Conservation (phyloP, 2,113 vertebrate genomes). For the Leptobrachium ailaonicum region DNA sequence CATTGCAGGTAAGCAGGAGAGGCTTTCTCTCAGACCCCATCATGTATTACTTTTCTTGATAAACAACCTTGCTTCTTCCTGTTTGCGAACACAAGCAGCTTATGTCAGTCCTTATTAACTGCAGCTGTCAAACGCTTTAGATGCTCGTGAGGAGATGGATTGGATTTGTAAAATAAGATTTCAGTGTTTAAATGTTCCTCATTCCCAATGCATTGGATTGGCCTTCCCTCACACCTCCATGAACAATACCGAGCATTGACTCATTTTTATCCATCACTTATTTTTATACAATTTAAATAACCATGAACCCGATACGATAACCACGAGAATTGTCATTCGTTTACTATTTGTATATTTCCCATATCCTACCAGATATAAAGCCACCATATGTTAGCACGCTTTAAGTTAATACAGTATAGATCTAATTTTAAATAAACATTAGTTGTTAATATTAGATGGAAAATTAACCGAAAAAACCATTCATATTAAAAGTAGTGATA, state of each 20-base stretch:
- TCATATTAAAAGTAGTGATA: too few species aligned
- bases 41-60: slow-evolving; percentile 13
- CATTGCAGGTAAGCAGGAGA: neutral
- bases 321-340: neutral
- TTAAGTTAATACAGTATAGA: too few species aligned
- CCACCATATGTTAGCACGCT: too few species aligned
- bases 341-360: too few species aligned
- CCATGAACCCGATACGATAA: neutral
- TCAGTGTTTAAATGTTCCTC: slow-evolving; percentile 22
- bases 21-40: neutral
- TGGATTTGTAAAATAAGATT: slow-evolving; percentile 26
- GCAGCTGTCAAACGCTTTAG: slow-evolving; percentile 19
- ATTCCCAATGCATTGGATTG: slow-evolving; percentile 30
- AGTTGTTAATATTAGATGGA: too few species aligned
- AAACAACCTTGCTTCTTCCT: slow-evolving; percentile 5
- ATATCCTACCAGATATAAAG: too few species aligned
- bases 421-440: too few species aligned
- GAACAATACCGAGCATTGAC: slow-evolving; percentile 10
- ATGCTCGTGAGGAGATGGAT: slow-evolving; percentile 30
- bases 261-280: neutral
- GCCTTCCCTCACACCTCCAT: slow-evolving; percentile 18
- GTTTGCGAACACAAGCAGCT: slow-evolving; percentile 22
- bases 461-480: too few species aligned
- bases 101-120: slow-evolving; percentile 30
- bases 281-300: slow-evolving; percentile 14